Evolutionary conservation across 2,888 invertebrate genomes (phyloP), one percentile per base, ranked within the genome.

Genomic region (Drosophila algonquin): DNA sequence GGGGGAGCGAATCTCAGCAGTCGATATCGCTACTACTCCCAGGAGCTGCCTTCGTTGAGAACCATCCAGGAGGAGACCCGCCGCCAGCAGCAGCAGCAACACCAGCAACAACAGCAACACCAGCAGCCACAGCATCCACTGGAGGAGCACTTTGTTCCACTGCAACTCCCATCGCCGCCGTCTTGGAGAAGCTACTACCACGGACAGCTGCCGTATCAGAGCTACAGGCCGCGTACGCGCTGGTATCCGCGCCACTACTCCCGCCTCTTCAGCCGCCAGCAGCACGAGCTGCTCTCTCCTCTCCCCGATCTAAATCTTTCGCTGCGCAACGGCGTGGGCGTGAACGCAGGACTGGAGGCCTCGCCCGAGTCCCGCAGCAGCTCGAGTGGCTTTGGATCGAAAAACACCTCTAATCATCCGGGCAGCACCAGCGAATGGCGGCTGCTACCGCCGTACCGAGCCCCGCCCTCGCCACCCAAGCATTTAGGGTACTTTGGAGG

Each of bases 381-480:
- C 89, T 97, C 97, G 45, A 97, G 97, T 90, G 97, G 97, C 14
- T 97, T 97, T 91, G 97, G 97, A 71, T 97, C 97, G 90, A 97
- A 97, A 91, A 98, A 97, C 93, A 97, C 97, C 44, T 96, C 96
- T 30, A 92, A 92, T 65, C 95, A 95, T 88, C 96, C 96, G 73
- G 95, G 95, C 45, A 96, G 96, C 90, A 95, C 95, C 60, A 95
- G 94, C 75, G 96, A 96, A 91, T 96, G 96, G 96, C 94, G 96
- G 63, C 72, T 92, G 30, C 94, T 96, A 79, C 96, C 96, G 56
- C 96, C 96, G 12, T 96, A 96, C 91, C 93, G 96, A 57, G 94
- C 96, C 65, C 95, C 95, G 50, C 95, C 95, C 51, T 94, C 95
- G 45, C 93, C 94, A 16, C 93, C 94, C 35, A 92, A 93, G 56